Percentiles rank a stretch among this genome's conserved stretches.
These are phyloP conservation scores for Nansenia antarctica DNA, from an alignment of 2,113 vertebrate genomes.

Conservation along the genomic window DNA sequence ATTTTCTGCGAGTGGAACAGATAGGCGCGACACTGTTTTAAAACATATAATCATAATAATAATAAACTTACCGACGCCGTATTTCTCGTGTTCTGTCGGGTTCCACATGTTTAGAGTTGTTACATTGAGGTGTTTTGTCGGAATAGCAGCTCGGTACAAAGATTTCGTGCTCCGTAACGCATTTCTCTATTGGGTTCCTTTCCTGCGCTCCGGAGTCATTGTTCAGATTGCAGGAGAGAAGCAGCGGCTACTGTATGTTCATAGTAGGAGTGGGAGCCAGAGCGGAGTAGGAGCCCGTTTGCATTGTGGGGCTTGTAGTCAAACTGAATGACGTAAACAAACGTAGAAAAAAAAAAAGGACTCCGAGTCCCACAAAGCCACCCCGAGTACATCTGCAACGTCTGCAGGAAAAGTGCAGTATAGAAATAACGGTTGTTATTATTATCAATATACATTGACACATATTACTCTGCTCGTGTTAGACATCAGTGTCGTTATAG, in stretches of 20 bases:
- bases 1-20: slow-evolving; percentile 18
- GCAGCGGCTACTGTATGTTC: slow-evolving; percentile 49
- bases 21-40: slow-evolving; percentile 22
- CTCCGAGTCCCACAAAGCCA: slow-evolving; percentile 19
- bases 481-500: background rate
- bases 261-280: slow-evolving; percentile 42
- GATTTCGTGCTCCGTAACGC: slow-evolving; percentile 45
- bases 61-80: slow-evolving; percentile 91
- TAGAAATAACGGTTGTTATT: background rate
- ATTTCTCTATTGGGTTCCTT: slow-evolving; percentile 63
- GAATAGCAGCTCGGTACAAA: slow-evolving; percentile 49
- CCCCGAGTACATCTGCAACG: background rate
- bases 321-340: slow-evolving; percentile 10
- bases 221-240: slow-evolving; percentile 72
- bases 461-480: background rate
- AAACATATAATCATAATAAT: slow-evolving; percentile 35
- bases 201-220: slow-evolving; percentile 74
- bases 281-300: slow-evolving; percentile 14
- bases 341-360: background rate
- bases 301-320: slow-evolving; percentile 74
- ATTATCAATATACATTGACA: background rate
- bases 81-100: slow-evolving; percentile 96
- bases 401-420: no score
- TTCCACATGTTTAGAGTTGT: slow-evolving; percentile 87
- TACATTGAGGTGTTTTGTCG: slow-evolving; percentile 51